Evolutionary conservation across 2,888 invertebrate genomes (phyloP), one percentile per base, ranked within the genome.

Genomic region (Scaptomyza tumidula): DNA sequence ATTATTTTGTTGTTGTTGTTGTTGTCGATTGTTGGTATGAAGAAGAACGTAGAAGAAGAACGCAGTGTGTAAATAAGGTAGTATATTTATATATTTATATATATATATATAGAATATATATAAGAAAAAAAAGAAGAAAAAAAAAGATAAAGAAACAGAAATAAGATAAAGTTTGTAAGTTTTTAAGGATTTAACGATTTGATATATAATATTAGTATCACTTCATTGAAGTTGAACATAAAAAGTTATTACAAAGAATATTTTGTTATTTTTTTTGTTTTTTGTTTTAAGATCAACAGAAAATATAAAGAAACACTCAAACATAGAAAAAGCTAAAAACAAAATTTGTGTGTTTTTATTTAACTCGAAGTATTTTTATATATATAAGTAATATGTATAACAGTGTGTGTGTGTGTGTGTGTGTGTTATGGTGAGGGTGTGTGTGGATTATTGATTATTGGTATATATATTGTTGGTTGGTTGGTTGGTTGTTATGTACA

Each of bases 11-110:
- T 58, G 56, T 77, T 64, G 53, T 76, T 70, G 72, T 77, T 80
- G 72, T 77, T 76, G 75, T 76, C 72, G 67, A 75, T 78, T 83
- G 83, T 83, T 86, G 76, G 78, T 83, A 82, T 82, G 82, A 82
- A 82, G 82, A 85, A 81, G 85, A 81, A 85, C 86, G 82, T 86
- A 86, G 82, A 80, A 86, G 86, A 82, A 82, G 82, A 82, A 86
- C 82, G 86, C 80, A 82, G 82, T 83, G 82, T 86, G 81, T 75
- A 86, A 84, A 81, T 78, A 81, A 87, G 78, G 79, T 83, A 66
- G 80, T 79, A 78, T 75, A 71, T 64, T 62, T 71, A 59, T 71
- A 65, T 57, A 65, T 52, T 41, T 60, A 54, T 62, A 62, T 71
- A 71, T 71, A 71, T 71, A 75, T 65, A 74, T 71, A 71, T 71